Percentiles rank a stretch among this genome's conserved stretches.
These are phyloP conservation scores for Parazoanthus atlanticus DNA, from an alignment of 92 coral and sea anemone genomes.

Conservation along the genomic window DNA sequence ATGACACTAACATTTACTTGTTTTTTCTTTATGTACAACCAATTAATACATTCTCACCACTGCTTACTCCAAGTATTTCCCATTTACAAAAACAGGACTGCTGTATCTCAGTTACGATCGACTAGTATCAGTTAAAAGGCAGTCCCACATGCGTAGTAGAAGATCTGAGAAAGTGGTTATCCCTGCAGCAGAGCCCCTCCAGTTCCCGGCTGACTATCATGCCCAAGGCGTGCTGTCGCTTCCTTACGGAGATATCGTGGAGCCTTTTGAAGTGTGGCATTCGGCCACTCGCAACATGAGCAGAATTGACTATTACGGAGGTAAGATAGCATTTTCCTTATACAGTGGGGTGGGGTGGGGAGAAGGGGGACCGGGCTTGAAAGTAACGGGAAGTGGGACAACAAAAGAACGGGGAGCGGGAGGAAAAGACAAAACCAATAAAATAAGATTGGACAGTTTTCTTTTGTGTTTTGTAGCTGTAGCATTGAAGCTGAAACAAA, in stretches of 20 bases:
- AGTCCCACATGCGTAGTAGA: background rate
- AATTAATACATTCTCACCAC: background rate
- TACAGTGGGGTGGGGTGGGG: background rate
- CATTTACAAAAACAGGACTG: conserved; percentile 7
- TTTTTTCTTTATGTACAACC: background rate
- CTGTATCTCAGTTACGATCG: conserved; percentile 11
- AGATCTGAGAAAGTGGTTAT: background rate
- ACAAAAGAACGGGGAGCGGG: background rate
- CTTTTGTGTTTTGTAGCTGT: too few relatives aligned
- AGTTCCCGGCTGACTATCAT: conserved; percentile 90
- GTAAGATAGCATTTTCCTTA: conserved; percentile 41
- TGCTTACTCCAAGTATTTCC: background rate
- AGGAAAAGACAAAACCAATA: too few relatives aligned
- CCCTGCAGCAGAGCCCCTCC: conserved; percentile 42
- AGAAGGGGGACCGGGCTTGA: background rate
- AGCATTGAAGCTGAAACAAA: too few relatives aligned
- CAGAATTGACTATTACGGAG: conserved; percentile 96
- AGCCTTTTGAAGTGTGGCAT: conserved; percentile 98
- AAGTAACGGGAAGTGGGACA: background rate
- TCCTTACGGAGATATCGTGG: conserved; percentile 99
- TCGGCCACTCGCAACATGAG: conserved; percentile 90
- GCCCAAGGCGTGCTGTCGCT: conserved; percentile 90
- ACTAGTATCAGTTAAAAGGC: conserved; percentile 1
- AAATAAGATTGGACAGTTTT: too few relatives aligned
- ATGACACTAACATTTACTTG: too few relatives aligned